Evolutionary conservation across 2,113 vertebrate genomes (phyloP).

Genomic region (Scomber scombrus): DNA sequence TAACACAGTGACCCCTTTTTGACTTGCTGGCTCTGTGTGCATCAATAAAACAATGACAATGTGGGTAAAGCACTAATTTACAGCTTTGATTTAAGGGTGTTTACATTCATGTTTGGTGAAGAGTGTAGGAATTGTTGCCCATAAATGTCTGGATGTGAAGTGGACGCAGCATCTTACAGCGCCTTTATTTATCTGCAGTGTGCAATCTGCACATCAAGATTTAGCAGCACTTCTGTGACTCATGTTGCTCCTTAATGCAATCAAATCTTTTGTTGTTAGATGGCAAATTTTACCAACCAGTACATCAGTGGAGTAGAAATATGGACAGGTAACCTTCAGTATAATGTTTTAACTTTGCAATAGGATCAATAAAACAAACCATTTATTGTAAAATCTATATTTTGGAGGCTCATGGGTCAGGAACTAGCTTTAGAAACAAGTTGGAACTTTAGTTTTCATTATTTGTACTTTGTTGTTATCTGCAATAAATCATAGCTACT

Average conservation of each 20-base stretch:
- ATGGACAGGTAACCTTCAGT: too few relatives aligned
- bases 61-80: neutral
- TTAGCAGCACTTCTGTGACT: neutral
- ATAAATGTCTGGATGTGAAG: neutral
- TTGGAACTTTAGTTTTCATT: neutral
- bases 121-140: neutral
- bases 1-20: neutral
- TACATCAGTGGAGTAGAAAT: too few relatives aligned
- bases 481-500: conserved; percentile 4
- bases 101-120: neutral
- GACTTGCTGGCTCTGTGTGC: neutral
- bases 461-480: neutral
- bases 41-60: neutral
- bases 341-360: neutral
- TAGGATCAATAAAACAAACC: neutral
- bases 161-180: neutral
- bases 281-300: neutral
- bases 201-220: neutral
- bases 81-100: neutral
- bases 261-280: too few relatives aligned
- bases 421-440: neutral
- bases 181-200: neutral
- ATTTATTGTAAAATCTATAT: neutral
- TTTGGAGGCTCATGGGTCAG: neutral
- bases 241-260: too few relatives aligned